phyloP scores from a whole-genome alignment of 2,888 invertebrate genomes.

The Nasonovia ribisnigri region DNA sequence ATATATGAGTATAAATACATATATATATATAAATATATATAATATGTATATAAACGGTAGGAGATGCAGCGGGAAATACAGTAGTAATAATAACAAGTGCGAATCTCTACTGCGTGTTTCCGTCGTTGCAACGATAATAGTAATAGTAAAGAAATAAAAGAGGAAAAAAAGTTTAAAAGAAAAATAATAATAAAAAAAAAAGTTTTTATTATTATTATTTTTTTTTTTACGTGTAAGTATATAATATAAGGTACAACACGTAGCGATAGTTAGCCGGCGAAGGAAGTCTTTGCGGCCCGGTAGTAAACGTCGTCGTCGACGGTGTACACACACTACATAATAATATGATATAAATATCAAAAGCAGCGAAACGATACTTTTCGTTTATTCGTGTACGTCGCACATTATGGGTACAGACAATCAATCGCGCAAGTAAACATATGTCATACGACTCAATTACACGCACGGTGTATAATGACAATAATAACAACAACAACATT shows the following conservation, averaged over 20 bases:
- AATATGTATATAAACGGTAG: conserved; percentile 31
- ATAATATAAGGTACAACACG: conserved; percentile 58
- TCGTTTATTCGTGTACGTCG: not conserved
- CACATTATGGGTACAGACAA: not conserved
- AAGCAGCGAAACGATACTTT: conserved; percentile 18
- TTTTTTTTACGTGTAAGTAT: conserved; percentile 53
- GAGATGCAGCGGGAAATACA: conserved; percentile 50
- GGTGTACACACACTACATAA: not conserved
- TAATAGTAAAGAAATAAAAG: conserved; percentile 63
- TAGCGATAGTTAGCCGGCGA: conserved; percentile 43
- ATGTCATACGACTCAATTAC: too few species aligned
- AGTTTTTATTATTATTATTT: conserved; percentile 61
- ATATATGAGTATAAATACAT: too few species aligned
- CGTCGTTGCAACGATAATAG: conserved; percentile 55
- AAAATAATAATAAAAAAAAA: conserved; percentile 63
- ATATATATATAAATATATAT: too few species aligned
- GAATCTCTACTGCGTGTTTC: conserved; percentile 63
- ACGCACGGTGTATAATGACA: not conserved
- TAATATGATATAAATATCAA: conserved; percentile 22
- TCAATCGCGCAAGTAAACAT: not conserved
- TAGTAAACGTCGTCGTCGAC: conserved; percentile 51
- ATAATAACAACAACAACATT: not conserved
- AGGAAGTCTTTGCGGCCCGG: conserved; percentile 5
- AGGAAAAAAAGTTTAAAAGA: conserved; percentile 60
- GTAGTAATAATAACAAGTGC: conserved; percentile 62